Conservation (phyloP, 2,888 invertebrate species). For the Euphydryas editha region DNA sequence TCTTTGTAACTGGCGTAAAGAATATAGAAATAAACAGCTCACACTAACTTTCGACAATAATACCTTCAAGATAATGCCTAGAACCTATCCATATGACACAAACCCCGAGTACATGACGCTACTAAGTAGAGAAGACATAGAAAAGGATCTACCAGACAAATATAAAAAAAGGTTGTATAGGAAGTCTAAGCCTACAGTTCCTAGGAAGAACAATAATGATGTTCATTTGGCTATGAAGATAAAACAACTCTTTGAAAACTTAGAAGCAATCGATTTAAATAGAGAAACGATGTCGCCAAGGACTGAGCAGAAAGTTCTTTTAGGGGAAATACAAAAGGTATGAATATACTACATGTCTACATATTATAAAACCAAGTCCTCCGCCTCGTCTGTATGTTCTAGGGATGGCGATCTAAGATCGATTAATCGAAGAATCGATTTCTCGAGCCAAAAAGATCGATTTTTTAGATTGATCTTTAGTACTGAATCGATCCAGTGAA, state of each 20-base stretch:
- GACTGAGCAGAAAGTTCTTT: conserved; percentile 79
- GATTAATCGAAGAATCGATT: too few relatives aligned
- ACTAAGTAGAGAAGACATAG: conserved; percentile 74
- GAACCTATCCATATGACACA: conserved; percentile 81
- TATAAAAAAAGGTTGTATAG: conserved; percentile 61
- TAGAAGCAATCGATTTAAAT: conserved; percentile 72
- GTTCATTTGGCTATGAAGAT: conserved; percentile 73
- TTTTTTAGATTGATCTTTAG: too few relatives aligned
- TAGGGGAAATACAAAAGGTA: conserved; percentile 85
- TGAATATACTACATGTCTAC: background rate
- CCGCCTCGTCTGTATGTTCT: too few relatives aligned
- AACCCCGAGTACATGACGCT: conserved; percentile 81
- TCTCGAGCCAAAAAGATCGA: too few relatives aligned
- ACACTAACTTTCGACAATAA: conserved; percentile 44
- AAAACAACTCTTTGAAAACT: conserved; percentile 71
- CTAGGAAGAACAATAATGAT: conserved; percentile 64
- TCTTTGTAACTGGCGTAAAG: conserved; percentile 81
- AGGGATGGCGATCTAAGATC: too few relatives aligned
- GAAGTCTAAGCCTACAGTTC: conserved; percentile 60
- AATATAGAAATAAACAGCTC: conserved; percentile 59
- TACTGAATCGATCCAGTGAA: too few relatives aligned
- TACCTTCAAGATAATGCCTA: conserved; percentile 53
- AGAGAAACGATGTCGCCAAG: conserved; percentile 74
- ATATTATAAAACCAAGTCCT: too few relatives aligned
- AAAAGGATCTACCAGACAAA: conserved; percentile 77